Base-by-base conservation (phyloP, 2,888 invertebrate genomes). In the Amiota communis region DNA sequence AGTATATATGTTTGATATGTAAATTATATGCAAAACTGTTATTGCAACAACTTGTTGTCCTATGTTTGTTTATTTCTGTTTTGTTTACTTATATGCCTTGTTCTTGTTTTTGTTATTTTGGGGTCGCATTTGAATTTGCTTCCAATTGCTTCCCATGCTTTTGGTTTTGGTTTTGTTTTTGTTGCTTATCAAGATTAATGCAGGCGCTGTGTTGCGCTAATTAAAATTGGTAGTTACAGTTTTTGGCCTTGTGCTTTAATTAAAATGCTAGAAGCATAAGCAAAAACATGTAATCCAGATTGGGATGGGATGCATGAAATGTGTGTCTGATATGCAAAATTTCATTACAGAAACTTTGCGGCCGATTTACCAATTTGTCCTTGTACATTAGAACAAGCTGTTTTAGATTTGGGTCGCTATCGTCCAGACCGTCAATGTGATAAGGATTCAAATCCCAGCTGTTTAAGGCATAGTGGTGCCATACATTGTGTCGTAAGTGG, bases 401-500 rank as follows among this genome's bases (percentile, higher is more conserved):
- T 96, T 3, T 91, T 94, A 70, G 99, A 99, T 88, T 96, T 97
- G 89, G 99, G 99, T 8, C 92, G 98, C 17, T 99, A 93, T 88
- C 92, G 97, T 89, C 97, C 98, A 0, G 97, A 98, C 87, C 93
- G 93, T 78, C 94, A 94, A 80, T 98, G 98, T 87, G 98, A 98
- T 89, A 95, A 94, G 86, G 97, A 97, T 87, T 94, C 96, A 1
- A 97, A 97, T 89, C 95, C 95, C 0, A 94, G 93, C 51, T 98
- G 98, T 87, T 93, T 94, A 87, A 96, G 96, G 84, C 97, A 98
- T 88, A 93, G 94, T 88, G 96, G 96, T 51, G 97, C 97, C 59
- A 91, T 95, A 48, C 98, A 98, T 89, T 99, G 99, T 87, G 97
- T 98, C 47, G 93, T 95, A 86, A 96, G 96, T 78, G 97, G 96